Percentiles rank a stretch among this genome's conserved stretches.
Evolutionary conservation across 2,797 vertebrate genomes (phyloP).

Genomic region (Trematomus bernacchii): DNA sequence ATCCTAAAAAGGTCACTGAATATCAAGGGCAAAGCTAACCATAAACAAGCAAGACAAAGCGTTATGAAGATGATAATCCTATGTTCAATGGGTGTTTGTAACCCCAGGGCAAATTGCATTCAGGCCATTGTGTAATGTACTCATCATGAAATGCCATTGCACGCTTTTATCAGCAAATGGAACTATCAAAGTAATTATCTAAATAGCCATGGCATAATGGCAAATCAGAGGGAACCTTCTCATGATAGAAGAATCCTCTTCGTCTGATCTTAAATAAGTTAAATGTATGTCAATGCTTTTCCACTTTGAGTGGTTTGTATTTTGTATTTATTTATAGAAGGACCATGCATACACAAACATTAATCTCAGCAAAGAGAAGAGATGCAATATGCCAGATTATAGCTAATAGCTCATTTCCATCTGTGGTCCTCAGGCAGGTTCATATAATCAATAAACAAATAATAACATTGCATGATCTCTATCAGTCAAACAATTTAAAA

Average conservation of each 20-base stretch:
- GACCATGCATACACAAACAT: no score
- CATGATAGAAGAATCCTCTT: not conserved
- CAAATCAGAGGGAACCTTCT: not conserved
- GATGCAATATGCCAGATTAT: no score
- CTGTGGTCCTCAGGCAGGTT: no score
- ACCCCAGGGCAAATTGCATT: constrained; percentile 24
- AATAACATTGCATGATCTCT: no score
- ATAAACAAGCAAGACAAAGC: not conserved
- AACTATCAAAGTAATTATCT: constrained; percentile 37
- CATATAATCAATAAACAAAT: no score
- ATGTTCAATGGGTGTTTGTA: constrained; percentile 23
- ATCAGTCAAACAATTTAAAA: no score
- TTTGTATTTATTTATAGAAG: no score
- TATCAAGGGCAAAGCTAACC: constrained; percentile 27
- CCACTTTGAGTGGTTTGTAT: no score
- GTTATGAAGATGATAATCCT: constrained; percentile 18
- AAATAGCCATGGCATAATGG: constrained; percentile 3
- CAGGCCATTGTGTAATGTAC: constrained; percentile 10
- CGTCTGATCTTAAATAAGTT: not conserved
- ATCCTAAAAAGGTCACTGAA: constrained; percentile 38
- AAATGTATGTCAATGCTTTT: constrained; percentile 6
- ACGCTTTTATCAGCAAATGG: constrained; percentile 37
- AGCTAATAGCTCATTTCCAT: no score
- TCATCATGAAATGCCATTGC: constrained; percentile 24
- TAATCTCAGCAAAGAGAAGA: no score